Conservation (phyloP, 1,140 invertebrate genomes). For the Eupristina koningsbergeri region DNA sequence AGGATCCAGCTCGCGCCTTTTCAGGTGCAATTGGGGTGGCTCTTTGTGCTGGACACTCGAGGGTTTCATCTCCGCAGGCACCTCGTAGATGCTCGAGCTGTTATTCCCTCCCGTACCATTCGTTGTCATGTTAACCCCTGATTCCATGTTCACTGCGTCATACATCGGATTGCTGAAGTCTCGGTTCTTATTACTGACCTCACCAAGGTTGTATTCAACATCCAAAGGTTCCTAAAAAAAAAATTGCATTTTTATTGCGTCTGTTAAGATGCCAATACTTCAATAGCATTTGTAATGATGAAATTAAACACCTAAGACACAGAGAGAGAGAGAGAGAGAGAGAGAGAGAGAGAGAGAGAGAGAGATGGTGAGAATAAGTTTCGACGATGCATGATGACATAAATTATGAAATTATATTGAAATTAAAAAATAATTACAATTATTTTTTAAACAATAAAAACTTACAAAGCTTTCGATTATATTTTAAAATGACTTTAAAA, state of each 20-base stretch:
- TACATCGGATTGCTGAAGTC: slow-evolving; percentile 98
- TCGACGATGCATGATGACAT: too few species aligned
- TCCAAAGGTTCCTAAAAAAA: slow-evolving; percentile 77
- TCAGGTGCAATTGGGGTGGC: slow-evolving; percentile 81
- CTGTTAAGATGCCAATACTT: too few species aligned
- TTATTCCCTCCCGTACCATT: slow-evolving; percentile 78
- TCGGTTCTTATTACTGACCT: slow-evolving; percentile 82
- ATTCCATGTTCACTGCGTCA: slow-evolving; percentile 82
- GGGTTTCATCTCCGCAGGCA: slow-evolving; percentile 83
- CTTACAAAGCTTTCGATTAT: too few species aligned
- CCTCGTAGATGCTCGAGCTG: slow-evolving; percentile 83
- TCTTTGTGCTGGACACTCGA: slow-evolving; percentile 85
- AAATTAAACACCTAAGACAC: too few species aligned
- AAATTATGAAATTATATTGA: too few species aligned
- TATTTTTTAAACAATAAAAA: too few species aligned
- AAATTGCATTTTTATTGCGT: not conserved
- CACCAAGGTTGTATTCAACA: slow-evolving; percentile 83
- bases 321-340: not conserved
- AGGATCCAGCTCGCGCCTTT: slow-evolving; percentile 87
- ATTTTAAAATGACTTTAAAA: too few species aligned
- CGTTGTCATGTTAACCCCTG: slow-evolving; percentile 71
- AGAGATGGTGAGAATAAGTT: too few species aligned
- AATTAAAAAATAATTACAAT: too few species aligned
- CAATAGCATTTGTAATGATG: too few species aligned
- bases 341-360: too few species aligned